These are phyloP conservation scores for Eospalax fontanierii DNA, from an alignment of 2,797 vertebrate genomes.

Conservation along the genomic window DNA sequence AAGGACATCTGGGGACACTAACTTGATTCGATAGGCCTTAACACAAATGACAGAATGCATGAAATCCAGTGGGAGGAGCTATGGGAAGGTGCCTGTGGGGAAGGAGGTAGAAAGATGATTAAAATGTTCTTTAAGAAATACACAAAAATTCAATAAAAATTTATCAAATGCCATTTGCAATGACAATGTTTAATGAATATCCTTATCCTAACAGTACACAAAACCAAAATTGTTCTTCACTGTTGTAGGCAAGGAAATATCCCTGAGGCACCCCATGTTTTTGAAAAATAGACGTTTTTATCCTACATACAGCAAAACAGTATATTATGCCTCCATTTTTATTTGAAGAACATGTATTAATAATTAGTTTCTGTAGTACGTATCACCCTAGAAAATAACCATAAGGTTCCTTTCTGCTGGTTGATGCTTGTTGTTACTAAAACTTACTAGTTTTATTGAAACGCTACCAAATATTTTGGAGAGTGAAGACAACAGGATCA, in stretches of 20 bases:
- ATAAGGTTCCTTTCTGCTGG: not conserved
- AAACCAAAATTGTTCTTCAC: not conserved
- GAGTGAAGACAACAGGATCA: not conserved
- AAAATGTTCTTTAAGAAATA: no score
- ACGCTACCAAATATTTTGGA: not conserved
- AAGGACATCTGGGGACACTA: no score
- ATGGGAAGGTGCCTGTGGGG: no score
- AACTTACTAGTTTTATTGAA: not conserved
- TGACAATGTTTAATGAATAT: not conserved
- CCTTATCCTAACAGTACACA: conserved; percentile 2
- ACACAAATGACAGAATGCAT: no score
- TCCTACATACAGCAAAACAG: not conserved
- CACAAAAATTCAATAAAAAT: not conserved
- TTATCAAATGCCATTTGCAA: not conserved
- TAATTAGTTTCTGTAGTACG: not conserved
- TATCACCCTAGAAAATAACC: not conserved
- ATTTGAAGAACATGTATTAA: conserved; percentile 16
- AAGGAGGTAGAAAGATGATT: no score
- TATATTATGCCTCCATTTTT: not conserved
- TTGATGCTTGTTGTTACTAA: not conserved
- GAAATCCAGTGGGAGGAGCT: no score
- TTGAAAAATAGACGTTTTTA: not conserved
- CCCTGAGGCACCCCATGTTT: not conserved
- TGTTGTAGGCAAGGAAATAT: not conserved
- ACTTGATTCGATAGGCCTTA: no score